Evolutionary conservation across 2,113 vertebrate species (phyloP).

Genomic region (Hyaena hyaena): DNA sequence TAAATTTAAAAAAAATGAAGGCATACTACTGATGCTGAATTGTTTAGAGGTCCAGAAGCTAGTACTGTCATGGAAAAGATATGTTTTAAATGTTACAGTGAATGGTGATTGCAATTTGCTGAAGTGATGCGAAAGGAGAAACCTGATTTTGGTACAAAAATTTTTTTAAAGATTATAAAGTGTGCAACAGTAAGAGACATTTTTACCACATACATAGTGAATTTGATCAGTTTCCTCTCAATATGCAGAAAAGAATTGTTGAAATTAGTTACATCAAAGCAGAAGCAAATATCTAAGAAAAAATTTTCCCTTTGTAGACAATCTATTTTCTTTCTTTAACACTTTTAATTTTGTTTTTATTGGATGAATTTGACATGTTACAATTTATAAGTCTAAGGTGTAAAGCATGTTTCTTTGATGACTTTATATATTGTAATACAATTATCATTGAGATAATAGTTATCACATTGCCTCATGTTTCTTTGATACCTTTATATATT

Average conservation of each 20-base stretch:
- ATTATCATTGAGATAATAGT: neutral
- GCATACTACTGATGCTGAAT: neutral
- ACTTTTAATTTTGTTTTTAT: neutral
- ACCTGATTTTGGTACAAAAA: neutral
- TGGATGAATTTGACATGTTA: neutral
- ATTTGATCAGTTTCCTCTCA: conserved; percentile 16
- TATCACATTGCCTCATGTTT: neutral
- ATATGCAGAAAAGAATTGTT: neutral
- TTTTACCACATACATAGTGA: neutral
- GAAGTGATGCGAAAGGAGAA: neutral
- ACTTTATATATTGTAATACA: neutral
- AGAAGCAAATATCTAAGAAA: neutral
- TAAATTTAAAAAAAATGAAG: neutral
- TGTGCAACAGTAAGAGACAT: neutral
- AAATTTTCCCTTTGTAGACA: neutral
- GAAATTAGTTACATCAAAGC: neutral
- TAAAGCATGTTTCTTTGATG: neutral
- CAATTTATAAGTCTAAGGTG: neutral
- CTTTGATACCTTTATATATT: neutral
- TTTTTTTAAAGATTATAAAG: neutral
- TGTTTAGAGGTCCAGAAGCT: neutral
- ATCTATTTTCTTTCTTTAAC: neutral
- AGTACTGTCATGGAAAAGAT: neutral
- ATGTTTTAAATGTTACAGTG: neutral
- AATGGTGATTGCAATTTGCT: neutral